A percentile compares a stretch with the other conserved stretches of the same genome.
These are phyloP conservation scores for Tyrannus savana DNA, from an alignment of 2,113 vertebrate species.

Conservation along the genomic window DNA sequence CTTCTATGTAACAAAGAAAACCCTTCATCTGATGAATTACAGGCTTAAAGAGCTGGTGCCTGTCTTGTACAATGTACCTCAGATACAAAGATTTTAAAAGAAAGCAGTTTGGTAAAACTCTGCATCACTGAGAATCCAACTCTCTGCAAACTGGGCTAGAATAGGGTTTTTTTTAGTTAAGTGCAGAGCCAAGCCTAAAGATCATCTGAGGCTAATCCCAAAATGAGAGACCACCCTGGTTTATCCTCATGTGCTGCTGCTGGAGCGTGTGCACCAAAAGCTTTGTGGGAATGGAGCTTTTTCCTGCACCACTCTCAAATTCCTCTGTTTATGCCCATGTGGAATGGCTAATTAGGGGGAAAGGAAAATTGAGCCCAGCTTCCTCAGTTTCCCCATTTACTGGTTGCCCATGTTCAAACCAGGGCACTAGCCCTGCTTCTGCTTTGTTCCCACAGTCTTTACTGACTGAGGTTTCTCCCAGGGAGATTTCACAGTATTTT, in stretches of 20 bases:
- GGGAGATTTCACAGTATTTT: background rate
- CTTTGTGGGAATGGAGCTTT: conserved; percentile 21
- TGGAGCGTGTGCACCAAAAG: background rate
- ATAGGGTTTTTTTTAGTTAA: background rate
- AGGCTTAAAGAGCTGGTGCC: background rate
- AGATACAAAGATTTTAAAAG: background rate
- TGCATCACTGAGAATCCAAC: background rate
- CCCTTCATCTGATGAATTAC: background rate
- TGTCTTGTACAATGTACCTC: background rate
- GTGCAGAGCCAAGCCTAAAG: conserved; percentile 4
- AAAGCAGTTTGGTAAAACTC: background rate
- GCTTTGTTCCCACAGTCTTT: conserved; percentile 20
- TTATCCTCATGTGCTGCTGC: background rate
- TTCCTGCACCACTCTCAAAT: background rate
- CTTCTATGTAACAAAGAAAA: background rate
- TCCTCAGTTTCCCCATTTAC: conserved; percentile 63
- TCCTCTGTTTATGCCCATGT: background rate
- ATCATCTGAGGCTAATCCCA: background rate
- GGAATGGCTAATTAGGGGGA: conserved; percentile 13
- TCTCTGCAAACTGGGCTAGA: background rate
- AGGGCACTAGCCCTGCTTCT: background rate
- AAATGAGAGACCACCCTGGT: background rate
- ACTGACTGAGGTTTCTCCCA: background rate
- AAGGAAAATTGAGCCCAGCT: background rate
- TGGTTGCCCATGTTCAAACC: background rate